These are phyloP conservation scores for Oncorhynchus gorbuscha DNA, from an alignment of 2,113 vertebrate genomes.

Conservation along the genomic window DNA sequence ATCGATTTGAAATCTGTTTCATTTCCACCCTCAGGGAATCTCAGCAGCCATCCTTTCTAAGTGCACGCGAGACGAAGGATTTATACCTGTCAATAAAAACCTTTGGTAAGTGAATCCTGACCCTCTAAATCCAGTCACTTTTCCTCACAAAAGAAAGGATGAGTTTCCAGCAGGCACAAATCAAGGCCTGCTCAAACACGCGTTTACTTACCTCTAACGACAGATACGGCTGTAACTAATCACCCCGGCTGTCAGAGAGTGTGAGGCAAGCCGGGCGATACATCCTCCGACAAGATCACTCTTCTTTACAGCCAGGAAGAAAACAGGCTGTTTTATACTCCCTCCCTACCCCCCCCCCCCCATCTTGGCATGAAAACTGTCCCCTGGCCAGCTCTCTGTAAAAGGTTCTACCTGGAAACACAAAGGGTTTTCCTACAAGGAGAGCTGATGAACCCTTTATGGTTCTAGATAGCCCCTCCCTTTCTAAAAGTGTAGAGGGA, in stretches of 20 bases:
- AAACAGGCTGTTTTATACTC: slow-evolving; percentile 52
- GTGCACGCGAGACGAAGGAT: slow-evolving; percentile 73
- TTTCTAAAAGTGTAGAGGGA: background rate
- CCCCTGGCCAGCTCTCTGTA: slow-evolving; percentile 29
- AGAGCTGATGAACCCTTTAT: no score
- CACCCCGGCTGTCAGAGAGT: slow-evolving; percentile 57
- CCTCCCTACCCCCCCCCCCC: slow-evolving; percentile 8
- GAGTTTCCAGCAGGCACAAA: slow-evolving; percentile 74
- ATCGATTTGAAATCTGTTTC: slow-evolving; percentile 76
- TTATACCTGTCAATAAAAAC: slow-evolving; percentile 79
- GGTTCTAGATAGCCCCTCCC: slow-evolving; percentile 39
- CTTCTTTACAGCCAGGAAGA: slow-evolving; percentile 59
- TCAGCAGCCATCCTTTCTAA: slow-evolving; percentile 72
- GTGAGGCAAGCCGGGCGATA: slow-evolving; percentile 57
- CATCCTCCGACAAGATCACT: slow-evolving; percentile 64
- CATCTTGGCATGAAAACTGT: slow-evolving; percentile 27
- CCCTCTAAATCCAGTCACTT: slow-evolving; percentile 74
- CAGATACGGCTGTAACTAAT: slow-evolving; percentile 75
- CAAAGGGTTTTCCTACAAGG: no score
- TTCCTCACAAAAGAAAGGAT: slow-evolving; percentile 71
- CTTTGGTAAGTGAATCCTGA: slow-evolving; percentile 80
- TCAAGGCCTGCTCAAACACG: slow-evolving; percentile 76
- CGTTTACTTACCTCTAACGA: slow-evolving; percentile 73
- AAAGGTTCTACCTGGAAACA: slow-evolving; percentile 3
- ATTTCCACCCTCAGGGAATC: slow-evolving; percentile 72